Conservation (phyloP, 1,140 invertebrate genomes). For the Helicoverpa zea region DNA sequence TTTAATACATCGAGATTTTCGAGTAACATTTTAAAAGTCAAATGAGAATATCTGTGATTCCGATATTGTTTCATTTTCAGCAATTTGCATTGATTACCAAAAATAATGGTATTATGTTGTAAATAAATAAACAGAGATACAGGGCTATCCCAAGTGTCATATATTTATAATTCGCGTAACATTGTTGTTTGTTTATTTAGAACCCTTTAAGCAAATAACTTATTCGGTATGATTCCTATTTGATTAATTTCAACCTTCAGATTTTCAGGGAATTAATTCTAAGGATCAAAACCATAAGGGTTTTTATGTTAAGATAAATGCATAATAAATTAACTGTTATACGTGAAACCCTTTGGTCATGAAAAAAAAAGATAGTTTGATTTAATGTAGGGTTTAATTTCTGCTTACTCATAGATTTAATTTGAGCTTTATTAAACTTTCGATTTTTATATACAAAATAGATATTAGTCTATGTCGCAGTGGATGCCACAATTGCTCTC, state of each 20-base stretch:
- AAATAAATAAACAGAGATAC: slow-evolving; percentile 15
- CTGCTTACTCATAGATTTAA: no score
- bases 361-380: no score
- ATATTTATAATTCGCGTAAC: neutral
- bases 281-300: no score
- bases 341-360: no score
- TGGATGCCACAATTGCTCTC: neutral
- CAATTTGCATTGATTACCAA: slow-evolving; percentile 51
- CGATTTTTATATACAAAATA: no score
- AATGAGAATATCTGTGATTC: slow-evolving; percentile 59
- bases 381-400: no score
- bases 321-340: no score
- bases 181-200: neutral
- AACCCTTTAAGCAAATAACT: slow-evolving; percentile 1
- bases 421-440: no score
- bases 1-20: slow-evolving; percentile 56
- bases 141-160: neutral
- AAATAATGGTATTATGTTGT: slow-evolving; percentile 18
- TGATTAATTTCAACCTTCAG: neutral
- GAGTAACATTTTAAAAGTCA: slow-evolving; percentile 61
- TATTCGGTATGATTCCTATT: slow-evolving; percentile 3
- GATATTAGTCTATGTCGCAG: neutral
- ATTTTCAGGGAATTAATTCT: no score
- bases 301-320: no score
- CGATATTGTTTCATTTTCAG: slow-evolving; percentile 53